A percentile compares a stretch with the other conserved stretches of the same genome.
Conservation (phyloP, 2,797 vertebrate species). For the Chloroceryle amazona region DNA sequence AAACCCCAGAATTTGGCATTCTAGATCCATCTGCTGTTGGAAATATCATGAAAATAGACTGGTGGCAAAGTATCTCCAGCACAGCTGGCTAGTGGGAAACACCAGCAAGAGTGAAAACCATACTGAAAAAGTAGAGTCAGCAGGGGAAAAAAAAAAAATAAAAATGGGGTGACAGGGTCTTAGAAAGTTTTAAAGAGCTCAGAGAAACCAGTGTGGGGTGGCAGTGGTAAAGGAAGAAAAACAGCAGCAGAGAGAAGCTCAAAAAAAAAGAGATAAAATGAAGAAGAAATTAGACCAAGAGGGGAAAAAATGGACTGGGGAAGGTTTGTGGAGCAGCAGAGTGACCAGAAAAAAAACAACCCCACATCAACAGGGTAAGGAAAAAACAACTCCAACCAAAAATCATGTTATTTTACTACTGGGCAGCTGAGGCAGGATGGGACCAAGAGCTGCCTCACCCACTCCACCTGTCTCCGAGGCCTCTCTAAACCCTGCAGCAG, state of each 20-base stretch:
- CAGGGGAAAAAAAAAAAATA: not conserved
- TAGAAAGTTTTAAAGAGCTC: not conserved
- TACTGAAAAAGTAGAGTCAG: not conserved
- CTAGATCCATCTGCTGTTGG: constrained; percentile 56
- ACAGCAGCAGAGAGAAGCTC: not conserved
- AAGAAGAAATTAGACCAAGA: not conserved
- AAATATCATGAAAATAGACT: not conserved
- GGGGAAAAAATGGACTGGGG: not conserved
- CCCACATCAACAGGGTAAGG: rapidly evolving
- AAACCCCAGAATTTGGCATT: not conserved
- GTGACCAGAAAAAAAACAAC: not conserved
- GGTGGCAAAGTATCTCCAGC: not conserved
- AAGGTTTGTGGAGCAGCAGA: rapidly evolving
- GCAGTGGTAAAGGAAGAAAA: rapidly evolving
- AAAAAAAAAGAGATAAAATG: not conserved
- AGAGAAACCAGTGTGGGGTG: not conserved
- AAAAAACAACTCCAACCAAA: no score
- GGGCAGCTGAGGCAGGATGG: not conserved
- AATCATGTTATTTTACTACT: not conserved
- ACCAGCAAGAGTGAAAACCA: not conserved
- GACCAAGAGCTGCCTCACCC: not conserved
- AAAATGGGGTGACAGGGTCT: not conserved
- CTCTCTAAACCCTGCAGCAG: not conserved
- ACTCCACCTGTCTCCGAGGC: rapidly evolving
- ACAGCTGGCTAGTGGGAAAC: not conserved